Conservation (phyloP, 2,113 vertebrate species). For the Saccopteryx bilineata region DNA sequence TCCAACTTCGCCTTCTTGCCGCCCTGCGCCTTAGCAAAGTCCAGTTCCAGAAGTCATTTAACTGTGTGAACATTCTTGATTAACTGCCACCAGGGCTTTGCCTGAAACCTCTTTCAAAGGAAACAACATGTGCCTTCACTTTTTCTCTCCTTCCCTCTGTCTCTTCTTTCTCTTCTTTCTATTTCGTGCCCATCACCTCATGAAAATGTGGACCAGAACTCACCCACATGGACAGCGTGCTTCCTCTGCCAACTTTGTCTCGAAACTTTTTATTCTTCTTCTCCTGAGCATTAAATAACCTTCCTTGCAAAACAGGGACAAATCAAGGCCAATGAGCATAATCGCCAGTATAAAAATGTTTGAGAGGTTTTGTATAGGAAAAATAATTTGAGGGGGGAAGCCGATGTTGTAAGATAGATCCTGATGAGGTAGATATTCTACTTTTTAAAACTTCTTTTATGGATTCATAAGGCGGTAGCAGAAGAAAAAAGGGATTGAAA, state of each 20-base stretch:
- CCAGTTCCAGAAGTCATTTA: neutral
- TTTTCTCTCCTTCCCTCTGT: neutral
- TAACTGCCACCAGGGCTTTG: neutral
- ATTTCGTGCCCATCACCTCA: neutral
- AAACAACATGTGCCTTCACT: neutral
- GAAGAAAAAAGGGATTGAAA: conserved; percentile 40
- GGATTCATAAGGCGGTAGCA: conserved; percentile 18
- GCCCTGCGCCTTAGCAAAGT: neutral
- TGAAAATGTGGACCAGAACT: neutral
- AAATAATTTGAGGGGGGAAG: neutral
- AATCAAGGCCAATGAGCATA: neutral
- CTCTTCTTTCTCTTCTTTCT: neutral
- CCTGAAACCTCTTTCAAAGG: conserved; percentile 44
- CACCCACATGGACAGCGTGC: neutral
- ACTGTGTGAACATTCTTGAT: conserved; percentile 43
- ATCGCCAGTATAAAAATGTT: neutral
- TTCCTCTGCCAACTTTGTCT: neutral
- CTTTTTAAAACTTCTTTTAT: conserved; percentile 17
- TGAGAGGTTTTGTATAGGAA: neutral
- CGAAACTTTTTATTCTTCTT: neutral
- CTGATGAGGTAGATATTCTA: neutral
- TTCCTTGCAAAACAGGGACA: neutral
- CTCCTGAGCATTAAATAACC: neutral
- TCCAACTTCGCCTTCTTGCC: neutral
- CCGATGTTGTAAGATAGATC: neutral